phyloP scores from a whole-genome alignment of 1,140 invertebrate species.

The Hylyphantes graminicola region DNA sequence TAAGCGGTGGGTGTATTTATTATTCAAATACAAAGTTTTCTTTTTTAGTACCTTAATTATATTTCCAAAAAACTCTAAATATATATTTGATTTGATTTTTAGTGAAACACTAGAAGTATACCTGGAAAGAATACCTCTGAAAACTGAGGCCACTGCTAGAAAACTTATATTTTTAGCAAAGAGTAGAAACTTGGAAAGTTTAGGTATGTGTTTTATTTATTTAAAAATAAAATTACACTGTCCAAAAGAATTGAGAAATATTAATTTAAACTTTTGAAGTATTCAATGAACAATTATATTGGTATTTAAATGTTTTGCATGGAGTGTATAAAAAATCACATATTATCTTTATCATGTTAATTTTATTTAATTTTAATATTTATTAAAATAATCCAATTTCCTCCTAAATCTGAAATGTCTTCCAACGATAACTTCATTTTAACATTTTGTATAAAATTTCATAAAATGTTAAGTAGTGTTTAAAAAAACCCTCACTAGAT shows the following conservation, averaged over 20 bases:
- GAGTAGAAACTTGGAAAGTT: conserved; percentile 76
- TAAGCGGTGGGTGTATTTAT: conserved; percentile 67
- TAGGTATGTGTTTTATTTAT: conserved; percentile 71
- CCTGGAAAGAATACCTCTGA: conserved; percentile 79
- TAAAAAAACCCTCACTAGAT: too few species aligned
- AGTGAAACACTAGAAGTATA: conserved; percentile 77
- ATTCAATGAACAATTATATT: background rate
- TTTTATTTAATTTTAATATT: too few species aligned
- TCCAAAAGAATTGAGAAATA: background rate
- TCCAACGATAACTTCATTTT: too few species aligned
- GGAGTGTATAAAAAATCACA: too few species aligned
- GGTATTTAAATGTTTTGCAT: too few species aligned
- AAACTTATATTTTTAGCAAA: conserved; percentile 84
- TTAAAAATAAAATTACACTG: background rate
- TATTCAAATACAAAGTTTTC: background rate
- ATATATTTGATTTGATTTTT: background rate
- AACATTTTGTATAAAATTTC: too few species aligned
- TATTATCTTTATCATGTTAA: too few species aligned
- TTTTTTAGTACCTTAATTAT: too few species aligned
- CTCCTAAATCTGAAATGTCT: too few species aligned
- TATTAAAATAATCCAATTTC: too few species aligned
- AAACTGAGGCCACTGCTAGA: conserved; percentile 79
- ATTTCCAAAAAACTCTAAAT: background rate
- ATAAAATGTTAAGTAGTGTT: too few species aligned
- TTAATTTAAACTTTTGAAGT: background rate